Percentiles rank a stretch among this genome's conserved stretches.
These are phyloP conservation scores for Serripes groenlandicus DNA, from an alignment of 2,888 invertebrate genomes.

Conservation along the genomic window DNA sequence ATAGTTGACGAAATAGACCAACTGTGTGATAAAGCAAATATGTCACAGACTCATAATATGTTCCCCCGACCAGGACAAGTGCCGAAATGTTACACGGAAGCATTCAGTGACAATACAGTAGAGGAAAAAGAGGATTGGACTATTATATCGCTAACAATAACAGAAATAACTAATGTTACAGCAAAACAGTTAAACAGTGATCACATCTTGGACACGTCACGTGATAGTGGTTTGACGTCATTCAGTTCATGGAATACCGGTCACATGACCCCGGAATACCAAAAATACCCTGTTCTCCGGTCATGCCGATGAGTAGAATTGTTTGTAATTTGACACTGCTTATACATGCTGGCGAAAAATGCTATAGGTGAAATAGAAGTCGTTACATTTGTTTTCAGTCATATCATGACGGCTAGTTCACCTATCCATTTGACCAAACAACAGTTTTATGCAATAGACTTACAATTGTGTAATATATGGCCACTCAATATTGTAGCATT, in stretches of 20 bases:
- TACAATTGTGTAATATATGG: no score
- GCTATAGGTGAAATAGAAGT: no score
- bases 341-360: no score
- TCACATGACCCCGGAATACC: no score
- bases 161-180: constrained; percentile 20
- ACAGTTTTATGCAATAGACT: no score
- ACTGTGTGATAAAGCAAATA: neutral
- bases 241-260: neutral
- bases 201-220: neutral
- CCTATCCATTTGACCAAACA: no score
- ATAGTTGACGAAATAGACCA: constrained; percentile 21
- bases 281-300: no score
- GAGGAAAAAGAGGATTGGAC: constrained; percentile 39
- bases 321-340: no score
- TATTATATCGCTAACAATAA: constrained; percentile 48
- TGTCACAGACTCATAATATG: neutral
- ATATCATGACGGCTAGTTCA: no score
- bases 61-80: constrained; percentile 1
- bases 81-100: neutral
- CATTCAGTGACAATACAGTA: neutral
- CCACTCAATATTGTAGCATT: no score
- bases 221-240: constrained; percentile 11
- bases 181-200: neutral
- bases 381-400: no score
- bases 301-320: no score